Percentiles rank a stretch among this genome's conserved stretches.
Evolutionary conservation across 2,113 vertebrate species (phyloP).

Genomic region (Cranoglanis bouderius): DNA sequence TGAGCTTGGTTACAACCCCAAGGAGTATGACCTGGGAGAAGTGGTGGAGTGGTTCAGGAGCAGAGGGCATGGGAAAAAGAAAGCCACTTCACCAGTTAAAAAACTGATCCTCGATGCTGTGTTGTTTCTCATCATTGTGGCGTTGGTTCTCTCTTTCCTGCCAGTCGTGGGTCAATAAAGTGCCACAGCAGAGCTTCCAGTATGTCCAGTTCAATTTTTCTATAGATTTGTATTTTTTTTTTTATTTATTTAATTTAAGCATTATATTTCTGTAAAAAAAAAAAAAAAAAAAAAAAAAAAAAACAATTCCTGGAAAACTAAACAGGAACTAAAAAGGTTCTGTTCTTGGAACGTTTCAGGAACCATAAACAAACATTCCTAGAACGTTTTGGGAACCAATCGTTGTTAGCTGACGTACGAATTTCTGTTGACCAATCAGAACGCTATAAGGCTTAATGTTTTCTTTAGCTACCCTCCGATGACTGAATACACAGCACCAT

Average conservation of each 20-base stretch:
- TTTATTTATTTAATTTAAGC: too few species aligned
- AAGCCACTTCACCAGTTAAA: slow-evolving; percentile 6
- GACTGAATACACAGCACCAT: background rate
- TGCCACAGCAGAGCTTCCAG: background rate
- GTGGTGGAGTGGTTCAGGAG: slow-evolving; percentile 85
- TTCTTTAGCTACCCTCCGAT: background rate
- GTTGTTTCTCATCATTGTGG: slow-evolving; percentile 69
- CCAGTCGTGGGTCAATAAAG: slow-evolving; percentile 55
- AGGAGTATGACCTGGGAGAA: slow-evolving; percentile 78
- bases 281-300: background rate
- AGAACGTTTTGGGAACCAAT: background rate
- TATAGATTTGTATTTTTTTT: background rate
- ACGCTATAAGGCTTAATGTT: background rate
- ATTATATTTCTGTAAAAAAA: background rate
- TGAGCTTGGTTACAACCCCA: slow-evolving; percentile 84
- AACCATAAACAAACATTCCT: background rate
- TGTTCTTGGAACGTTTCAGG: background rate
- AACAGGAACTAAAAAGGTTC: background rate
- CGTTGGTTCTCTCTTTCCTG: slow-evolving; percentile 73
- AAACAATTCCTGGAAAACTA: background rate
- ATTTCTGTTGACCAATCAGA: background rate
- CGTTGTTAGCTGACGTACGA: background rate
- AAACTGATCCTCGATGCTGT: slow-evolving; percentile 64
- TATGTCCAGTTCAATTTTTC: background rate
- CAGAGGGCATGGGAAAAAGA: slow-evolving; percentile 76